Percentiles rank a stretch among this genome's conserved stretches.
phyloP scores from a whole-genome alignment of 2,113 vertebrate genomes.

The Notothenia rossii region DNA sequence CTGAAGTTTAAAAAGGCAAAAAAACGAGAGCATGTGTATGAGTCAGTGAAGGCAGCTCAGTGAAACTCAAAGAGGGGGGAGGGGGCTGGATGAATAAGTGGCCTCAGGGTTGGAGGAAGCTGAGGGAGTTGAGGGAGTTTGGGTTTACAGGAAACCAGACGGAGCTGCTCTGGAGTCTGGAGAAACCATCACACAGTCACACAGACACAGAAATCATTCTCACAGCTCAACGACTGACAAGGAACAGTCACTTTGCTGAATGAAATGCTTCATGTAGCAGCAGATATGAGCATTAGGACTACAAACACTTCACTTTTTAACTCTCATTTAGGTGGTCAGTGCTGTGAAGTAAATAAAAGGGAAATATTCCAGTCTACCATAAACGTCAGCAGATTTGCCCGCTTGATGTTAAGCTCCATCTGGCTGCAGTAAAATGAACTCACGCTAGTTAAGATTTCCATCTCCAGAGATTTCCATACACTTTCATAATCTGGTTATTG shows the following conservation, averaged over 20 bases:
- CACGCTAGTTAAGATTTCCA: not conserved
- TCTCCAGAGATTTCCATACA: not conserved
- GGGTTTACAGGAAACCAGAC: constrained; percentile 69
- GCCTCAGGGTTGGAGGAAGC: constrained; percentile 20
- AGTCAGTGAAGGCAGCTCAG: not conserved
- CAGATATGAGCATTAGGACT: not conserved
- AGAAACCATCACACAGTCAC: constrained; percentile 67
- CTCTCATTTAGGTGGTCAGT: not conserved
- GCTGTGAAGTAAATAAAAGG: not conserved
- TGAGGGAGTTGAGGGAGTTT: constrained; percentile 45
- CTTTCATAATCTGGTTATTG: not conserved
- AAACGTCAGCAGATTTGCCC: not conserved
- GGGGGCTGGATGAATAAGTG: not conserved
- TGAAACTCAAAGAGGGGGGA: not conserved
- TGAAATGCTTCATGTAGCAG: not conserved
- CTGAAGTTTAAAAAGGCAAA: not conserved
- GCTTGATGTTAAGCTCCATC: not conserved
- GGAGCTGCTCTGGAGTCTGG: constrained; percentile 73
- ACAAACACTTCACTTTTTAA: not conserved
- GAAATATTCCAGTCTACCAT: not conserved
- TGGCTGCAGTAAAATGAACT: not conserved
- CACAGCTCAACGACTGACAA: not conserved
- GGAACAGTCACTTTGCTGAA: not conserved
- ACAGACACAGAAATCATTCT: not conserved
- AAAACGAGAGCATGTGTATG: not conserved